Conservation (phyloP, 1,140 invertebrate species). For the Penaeus indicus region DNA sequence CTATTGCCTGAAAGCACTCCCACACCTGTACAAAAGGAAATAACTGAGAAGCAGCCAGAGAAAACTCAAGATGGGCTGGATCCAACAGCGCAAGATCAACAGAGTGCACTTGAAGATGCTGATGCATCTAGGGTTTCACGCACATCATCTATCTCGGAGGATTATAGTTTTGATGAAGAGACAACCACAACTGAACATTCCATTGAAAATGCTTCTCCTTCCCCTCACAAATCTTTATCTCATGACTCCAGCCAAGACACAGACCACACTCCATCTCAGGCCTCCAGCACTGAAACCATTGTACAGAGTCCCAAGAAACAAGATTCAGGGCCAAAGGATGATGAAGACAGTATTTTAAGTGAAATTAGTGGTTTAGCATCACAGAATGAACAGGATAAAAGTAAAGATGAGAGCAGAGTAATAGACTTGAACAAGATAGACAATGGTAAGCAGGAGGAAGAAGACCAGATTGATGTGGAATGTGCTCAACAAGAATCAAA, state of each 20-base stretch:
- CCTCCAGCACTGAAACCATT: conserved; percentile 65
- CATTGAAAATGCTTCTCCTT: background rate
- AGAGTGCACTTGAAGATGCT: background rate
- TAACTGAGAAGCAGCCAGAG: background rate
- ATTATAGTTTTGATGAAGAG: conserved; percentile 54
- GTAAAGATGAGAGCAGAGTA: too few relatives aligned
- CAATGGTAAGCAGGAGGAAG: too few relatives aligned
- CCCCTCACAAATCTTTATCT: conserved; percentile 38
- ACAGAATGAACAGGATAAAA: conserved; percentile 8
- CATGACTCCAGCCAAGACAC: conserved; percentile 55
- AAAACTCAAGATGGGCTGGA: background rate
- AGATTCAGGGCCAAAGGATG: conserved; percentile 16
- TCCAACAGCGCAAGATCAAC: background rate
- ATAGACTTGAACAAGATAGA: too few relatives aligned
- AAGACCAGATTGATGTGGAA: too few relatives aligned
- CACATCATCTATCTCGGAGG: conserved; percentile 39
- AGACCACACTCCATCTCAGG: conserved; percentile 50
- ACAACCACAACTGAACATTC: conserved; percentile 25
- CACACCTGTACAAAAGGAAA: background rate
- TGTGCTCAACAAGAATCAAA: too few relatives aligned
- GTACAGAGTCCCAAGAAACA: conserved; percentile 60
- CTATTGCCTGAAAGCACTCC: background rate
- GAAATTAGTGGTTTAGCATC: conserved; percentile 12
- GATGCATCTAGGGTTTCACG: conserved; percentile 24
- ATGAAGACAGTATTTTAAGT: conserved; percentile 8